Evolutionary conservation across 2,113 vertebrate species (phyloP).

Genomic region (Daubentonia madagascariensis): DNA sequence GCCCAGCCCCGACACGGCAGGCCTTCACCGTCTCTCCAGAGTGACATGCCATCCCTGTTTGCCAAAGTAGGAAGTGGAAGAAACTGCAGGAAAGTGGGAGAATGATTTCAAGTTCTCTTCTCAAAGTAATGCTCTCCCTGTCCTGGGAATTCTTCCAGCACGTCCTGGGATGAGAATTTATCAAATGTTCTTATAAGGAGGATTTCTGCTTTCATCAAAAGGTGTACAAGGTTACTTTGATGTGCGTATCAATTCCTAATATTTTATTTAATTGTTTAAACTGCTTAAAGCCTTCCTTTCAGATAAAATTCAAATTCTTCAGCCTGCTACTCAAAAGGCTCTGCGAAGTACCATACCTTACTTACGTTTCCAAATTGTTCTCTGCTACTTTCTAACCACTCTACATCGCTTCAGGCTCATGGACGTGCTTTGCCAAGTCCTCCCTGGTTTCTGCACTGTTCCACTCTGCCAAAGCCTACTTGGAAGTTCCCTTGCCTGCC

Average conservation of each 20-base stretch:
- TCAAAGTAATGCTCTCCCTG: not conserved
- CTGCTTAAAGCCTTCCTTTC: not conserved
- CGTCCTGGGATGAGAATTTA: not conserved
- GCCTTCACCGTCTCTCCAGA: not conserved
- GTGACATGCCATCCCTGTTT: not conserved
- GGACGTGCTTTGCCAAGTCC: not conserved
- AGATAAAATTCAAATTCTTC: not conserved
- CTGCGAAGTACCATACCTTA: not conserved
- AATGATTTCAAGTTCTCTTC: not conserved
- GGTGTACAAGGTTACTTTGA: not conserved
- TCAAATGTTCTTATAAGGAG: not conserved
- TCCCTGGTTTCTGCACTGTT: not conserved
- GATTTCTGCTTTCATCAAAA: not conserved
- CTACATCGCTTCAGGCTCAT: not conserved
- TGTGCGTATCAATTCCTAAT: not conserved
- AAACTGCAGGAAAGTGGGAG: not conserved
- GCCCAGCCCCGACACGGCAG: not conserved
- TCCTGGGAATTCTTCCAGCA: not conserved
- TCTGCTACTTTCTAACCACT: not conserved
- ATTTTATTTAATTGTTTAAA: not conserved
- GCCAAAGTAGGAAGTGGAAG: not conserved
- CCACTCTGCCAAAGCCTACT: not conserved
- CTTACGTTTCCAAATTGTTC: not conserved
- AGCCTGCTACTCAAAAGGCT: not conserved
- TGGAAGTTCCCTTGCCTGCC: not conserved